Conservation (phyloP, 2,888 invertebrate species). For the Ochropacha duplaris region DNA sequence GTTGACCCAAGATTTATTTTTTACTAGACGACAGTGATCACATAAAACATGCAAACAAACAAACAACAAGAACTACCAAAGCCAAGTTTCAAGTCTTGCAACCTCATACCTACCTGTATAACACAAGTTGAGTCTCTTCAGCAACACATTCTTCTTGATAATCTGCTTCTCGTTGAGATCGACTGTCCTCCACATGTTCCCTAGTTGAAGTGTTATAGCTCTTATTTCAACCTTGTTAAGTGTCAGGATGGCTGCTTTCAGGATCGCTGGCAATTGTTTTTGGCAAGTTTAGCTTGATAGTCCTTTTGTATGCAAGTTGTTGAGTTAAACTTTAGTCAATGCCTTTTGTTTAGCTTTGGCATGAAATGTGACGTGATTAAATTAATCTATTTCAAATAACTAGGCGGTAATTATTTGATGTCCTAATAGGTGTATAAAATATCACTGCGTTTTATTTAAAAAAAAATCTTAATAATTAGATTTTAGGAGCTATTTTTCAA, state of each 20-base stretch:
- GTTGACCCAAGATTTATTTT: not conserved
- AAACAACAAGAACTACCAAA: not conserved
- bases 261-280: constrained; percentile 28
- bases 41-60: not conserved
- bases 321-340: constrained; percentile 23
- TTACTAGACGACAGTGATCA: not conserved
- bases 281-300: constrained; percentile 20
- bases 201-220: constrained; percentile 30
- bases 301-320: constrained; percentile 27
- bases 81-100: not conserved
- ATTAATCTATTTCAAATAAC: constrained; percentile 14
- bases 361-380: not conserved
- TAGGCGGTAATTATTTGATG: no score
- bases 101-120: constrained; percentile 41
- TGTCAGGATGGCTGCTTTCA: constrained; percentile 30
- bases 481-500: no score
- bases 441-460: not conserved
- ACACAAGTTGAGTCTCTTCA: constrained; percentile 42
- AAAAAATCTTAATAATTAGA: no score
- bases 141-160: constrained; percentile 37
- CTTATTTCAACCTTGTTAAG: constrained; percentile 29
- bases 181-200: constrained; percentile 28
- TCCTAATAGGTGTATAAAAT: not conserved
- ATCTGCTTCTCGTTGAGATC: constrained; percentile 37
- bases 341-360: constrained; percentile 25